These are phyloP conservation scores for Channa striata DNA, from an alignment of 2,797 vertebrate species.

Conservation along the genomic window DNA sequence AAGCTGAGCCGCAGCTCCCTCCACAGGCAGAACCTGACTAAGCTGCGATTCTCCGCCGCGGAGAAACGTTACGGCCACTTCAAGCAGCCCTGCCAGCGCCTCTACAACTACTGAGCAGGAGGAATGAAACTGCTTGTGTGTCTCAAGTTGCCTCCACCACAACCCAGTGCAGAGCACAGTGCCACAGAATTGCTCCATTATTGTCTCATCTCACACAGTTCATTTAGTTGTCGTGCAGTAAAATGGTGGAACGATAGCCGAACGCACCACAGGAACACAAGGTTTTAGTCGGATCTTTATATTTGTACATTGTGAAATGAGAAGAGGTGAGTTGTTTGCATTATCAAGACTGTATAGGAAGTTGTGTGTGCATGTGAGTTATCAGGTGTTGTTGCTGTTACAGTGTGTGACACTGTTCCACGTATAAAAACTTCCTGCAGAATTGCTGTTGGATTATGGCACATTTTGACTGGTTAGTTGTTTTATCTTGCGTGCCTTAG, in stretches of 20 bases:
- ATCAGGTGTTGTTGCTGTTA: slow-evolving; percentile 13
- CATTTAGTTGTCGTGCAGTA: not conserved
- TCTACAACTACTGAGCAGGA: slow-evolving; percentile 79
- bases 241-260: not conserved
- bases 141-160: slow-evolving; percentile 8
- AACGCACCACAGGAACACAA: slow-evolving; percentile 1
- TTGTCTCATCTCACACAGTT: not conserved
- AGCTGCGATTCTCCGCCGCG: slow-evolving; percentile 61
- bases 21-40: slow-evolving; percentile 81
- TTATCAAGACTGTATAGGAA: not conserved
- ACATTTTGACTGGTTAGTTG: slow-evolving; percentile 11
- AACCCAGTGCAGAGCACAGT: slow-evolving; percentile 3
- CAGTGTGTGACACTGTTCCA: slow-evolving; percentile 18
- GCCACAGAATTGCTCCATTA: slow-evolving; percentile 13
- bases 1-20: slow-evolving; percentile 78
- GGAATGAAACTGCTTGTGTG: not conserved
- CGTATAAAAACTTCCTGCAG: slow-evolving; percentile 4
- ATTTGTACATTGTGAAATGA: slow-evolving; percentile 5
- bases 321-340: slow-evolving; percentile 13
- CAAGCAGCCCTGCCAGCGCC: slow-evolving; percentile 82
- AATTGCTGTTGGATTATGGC: not conserved
- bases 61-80: slow-evolving; percentile 76
- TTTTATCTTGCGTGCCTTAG: slow-evolving; percentile 36
- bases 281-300: slow-evolving; percentile 2
- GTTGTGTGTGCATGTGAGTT: slow-evolving; percentile 30